phyloP scores from a whole-genome alignment of 1,140 invertebrate genomes.

The Dendroctonus valens region DNA sequence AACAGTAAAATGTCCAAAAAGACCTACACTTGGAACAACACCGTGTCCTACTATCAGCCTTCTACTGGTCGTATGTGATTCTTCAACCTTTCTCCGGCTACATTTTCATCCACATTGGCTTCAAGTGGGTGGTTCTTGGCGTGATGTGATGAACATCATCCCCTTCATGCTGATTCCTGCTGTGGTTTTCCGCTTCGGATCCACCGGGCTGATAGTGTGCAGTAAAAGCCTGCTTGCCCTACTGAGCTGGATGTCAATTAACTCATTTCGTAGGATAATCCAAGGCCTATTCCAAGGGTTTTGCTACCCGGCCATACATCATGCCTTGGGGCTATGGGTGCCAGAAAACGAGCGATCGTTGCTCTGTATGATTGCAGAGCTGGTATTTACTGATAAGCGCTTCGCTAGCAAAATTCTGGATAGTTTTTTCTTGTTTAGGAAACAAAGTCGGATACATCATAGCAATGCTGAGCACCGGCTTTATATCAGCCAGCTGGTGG shows the following conservation, averaged over 20 bases:
- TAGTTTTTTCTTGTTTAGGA: constrained; percentile 8
- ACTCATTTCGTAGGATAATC: background rate
- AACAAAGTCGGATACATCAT: constrained; percentile 60
- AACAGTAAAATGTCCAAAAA: background rate
- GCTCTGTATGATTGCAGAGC: constrained; percentile 6
- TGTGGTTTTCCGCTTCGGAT: background rate
- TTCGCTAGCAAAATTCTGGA: background rate
- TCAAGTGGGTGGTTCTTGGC: constrained; percentile 12
- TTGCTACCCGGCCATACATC: background rate
- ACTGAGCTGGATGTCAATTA: background rate
- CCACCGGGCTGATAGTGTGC: constrained; percentile 6
- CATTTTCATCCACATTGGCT: constrained; percentile 13
- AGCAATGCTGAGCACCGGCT: constrained; percentile 66
- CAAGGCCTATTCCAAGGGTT: constrained; percentile 18
- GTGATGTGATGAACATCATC: constrained; percentile 8
- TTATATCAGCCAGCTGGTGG: constrained; percentile 57
- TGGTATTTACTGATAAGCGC: background rate
- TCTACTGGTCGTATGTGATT: constrained; percentile 14
- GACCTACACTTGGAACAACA: constrained; percentile 21
- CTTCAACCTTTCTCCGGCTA: constrained; percentile 22
- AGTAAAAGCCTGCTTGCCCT: background rate
- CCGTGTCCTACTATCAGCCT: constrained; percentile 11
- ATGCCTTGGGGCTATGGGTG: constrained; percentile 7
- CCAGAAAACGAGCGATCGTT: constrained; percentile 10
- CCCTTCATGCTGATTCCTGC: constrained; percentile 15